These are phyloP conservation scores for Drosophila nasuta DNA, from an alignment of 1,140 invertebrate genomes.

Conservation along the genomic window DNA sequence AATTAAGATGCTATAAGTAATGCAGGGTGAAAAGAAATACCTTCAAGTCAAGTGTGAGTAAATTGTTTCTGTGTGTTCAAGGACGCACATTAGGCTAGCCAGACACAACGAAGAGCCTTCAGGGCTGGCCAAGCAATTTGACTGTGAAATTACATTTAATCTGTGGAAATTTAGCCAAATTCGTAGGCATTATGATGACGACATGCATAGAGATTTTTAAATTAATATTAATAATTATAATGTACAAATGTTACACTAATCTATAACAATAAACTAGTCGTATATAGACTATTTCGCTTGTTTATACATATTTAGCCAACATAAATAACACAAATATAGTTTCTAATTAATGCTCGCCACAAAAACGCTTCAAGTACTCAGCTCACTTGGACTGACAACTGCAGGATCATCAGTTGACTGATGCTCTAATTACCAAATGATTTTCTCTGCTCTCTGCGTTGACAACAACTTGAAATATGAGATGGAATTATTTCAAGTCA, in stretches of 20 bases:
- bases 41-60: background rate
- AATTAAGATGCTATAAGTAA: constrained; percentile 24
- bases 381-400: background rate
- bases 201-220: too few species aligned
- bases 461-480: constrained; percentile 9
- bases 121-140: background rate
- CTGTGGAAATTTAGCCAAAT: too few species aligned
- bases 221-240: too few species aligned
- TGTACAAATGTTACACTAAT: too few species aligned
- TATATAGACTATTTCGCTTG: background rate
- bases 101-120: background rate
- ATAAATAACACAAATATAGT: background rate
- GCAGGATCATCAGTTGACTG: constrained; percentile 15
- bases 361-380: background rate
- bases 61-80: background rate
- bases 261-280: too few species aligned
- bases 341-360: background rate
- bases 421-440: constrained; percentile 30
- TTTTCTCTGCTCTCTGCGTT: background rate
- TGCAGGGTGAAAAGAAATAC: background rate
- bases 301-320: background rate
- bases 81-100: background rate
- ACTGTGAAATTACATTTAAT: background rate
- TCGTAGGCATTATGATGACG: too few species aligned
- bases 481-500: constrained; percentile 28